A percentile compares a stretch with the other conserved stretches of the same genome.
Conservation (phyloP, 92 coral and sea anemone genomes). For the Palythoa heliodiscus region DNA sequence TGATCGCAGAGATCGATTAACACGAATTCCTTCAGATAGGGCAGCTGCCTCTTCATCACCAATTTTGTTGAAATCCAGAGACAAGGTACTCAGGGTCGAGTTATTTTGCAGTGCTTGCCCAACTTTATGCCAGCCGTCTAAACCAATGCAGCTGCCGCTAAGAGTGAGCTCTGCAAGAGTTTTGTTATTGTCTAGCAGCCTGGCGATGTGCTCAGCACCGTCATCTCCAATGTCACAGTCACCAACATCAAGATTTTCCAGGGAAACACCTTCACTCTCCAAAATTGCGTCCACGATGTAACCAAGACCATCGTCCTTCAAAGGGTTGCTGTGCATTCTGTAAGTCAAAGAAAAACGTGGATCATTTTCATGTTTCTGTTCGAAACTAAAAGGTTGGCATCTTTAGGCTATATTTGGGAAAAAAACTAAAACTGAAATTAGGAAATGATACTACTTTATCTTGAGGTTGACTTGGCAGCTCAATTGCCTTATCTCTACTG, state of each 20-base stretch:
- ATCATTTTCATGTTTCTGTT: not conserved
- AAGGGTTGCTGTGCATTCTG: conserved; percentile 93
- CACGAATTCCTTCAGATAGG: conserved; percentile 86
- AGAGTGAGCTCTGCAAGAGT: conserved; percentile 78
- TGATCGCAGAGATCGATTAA: conserved; percentile 76
- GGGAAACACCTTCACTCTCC: conserved; percentile 59
- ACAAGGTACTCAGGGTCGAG: conserved; percentile 71
- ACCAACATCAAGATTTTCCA: conserved; percentile 88
- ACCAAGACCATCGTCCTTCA: conserved; percentile 84
- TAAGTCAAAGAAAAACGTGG: conserved; percentile 27
- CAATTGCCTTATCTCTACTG: not conserved
- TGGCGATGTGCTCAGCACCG: conserved; percentile 85
- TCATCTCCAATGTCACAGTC: conserved; percentile 85
- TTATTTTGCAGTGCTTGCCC: conserved; percentile 70
- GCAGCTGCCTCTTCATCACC: conserved; percentile 83
- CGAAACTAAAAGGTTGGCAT: too few species aligned
- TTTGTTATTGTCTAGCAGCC: conserved; percentile 70
- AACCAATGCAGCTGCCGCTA: conserved; percentile 76
- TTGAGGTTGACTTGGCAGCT: too few species aligned
- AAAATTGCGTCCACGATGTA: conserved; percentile 83
- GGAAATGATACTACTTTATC: too few species aligned
- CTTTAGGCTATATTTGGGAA: too few species aligned
- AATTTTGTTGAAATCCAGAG: conserved; percentile 84
- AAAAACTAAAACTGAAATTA: too few species aligned
- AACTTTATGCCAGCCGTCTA: conserved; percentile 82